These are phyloP conservation scores for Arrhamphus sclerolepis DNA, from an alignment of 2,797 vertebrate genomes.

Conservation along the genomic window DNA sequence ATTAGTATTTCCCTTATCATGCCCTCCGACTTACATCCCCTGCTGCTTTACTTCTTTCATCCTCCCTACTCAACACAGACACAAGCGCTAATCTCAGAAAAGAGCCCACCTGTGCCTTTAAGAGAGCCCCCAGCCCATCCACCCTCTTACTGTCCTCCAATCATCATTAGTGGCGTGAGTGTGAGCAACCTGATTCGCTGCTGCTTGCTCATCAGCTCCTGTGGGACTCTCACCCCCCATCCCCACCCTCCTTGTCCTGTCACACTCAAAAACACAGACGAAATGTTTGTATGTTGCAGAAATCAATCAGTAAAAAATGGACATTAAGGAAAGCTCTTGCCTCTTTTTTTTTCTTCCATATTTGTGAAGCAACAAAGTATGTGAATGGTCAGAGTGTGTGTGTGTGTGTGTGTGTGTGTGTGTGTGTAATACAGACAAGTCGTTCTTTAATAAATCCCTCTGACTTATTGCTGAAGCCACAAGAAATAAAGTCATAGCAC, in stretches of 20 bases:
- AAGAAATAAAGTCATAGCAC: neutral
- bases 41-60: neutral
- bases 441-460: neutral
- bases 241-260: neutral
- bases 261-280: constrained; percentile 37
- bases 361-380: neutral
- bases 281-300: constrained; percentile 87
- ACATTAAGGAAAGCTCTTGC: constrained; percentile 60
- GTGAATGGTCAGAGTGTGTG: no score
- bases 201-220: constrained; percentile 77
- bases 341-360: constrained; percentile 35
- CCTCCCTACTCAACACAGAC: constrained; percentile 66
- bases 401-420: no score
- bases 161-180: constrained; percentile 50
- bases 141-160: constrained; percentile 33
- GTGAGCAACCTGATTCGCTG: constrained; percentile 61
- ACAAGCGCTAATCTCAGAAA: constrained; percentile 81
- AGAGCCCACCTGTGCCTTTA: constrained; percentile 93
- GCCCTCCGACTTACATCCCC: constrained; percentile 58
- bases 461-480: neutral
- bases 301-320: constrained; percentile 89
- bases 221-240: constrained; percentile 64
- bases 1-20: neutral
- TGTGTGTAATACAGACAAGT: no score
- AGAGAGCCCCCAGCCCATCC: constrained; percentile 59